phyloP scores from a whole-genome alignment of 2,113 vertebrate species.

The Paradisaea rubra region DNA sequence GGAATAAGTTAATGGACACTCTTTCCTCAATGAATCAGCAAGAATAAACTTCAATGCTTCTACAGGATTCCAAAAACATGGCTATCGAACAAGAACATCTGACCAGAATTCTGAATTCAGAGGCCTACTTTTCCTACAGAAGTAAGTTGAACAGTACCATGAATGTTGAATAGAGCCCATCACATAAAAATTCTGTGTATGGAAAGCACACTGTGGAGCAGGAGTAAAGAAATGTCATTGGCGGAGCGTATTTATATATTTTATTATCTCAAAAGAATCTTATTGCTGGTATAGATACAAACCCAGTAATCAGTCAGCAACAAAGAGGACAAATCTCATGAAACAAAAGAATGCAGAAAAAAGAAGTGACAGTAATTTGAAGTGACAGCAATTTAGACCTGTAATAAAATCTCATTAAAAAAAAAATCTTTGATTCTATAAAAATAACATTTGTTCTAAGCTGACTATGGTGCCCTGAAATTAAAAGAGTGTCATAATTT shows the following conservation, averaged over 20 bases:
- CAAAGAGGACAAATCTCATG: not conserved
- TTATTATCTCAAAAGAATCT: not conserved
- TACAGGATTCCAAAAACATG: not conserved
- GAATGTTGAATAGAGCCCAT: not conserved
- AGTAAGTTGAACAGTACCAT: not conserved
- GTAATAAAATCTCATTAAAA: not conserved
- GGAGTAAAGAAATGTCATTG: not conserved
- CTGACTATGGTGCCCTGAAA: not conserved
- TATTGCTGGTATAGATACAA: not conserved
- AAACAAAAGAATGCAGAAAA: not conserved
- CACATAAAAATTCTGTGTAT: not conserved
- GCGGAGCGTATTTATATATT: not conserved
- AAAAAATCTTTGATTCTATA: not conserved
- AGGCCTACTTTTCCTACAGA: not conserved
- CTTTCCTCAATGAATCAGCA: not conserved
- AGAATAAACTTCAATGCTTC: not conserved
- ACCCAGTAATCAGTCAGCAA: not conserved
- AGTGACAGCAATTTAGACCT: not conserved
- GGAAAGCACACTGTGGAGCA: not conserved
- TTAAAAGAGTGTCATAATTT: not conserved
- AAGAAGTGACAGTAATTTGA: not conserved
- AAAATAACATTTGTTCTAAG: not conserved
- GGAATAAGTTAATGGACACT: not conserved
- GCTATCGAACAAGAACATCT: not conserved
- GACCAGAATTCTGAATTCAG: not conserved